phyloP scores from a whole-genome alignment of 2,113 vertebrate genomes.

The Proterorhinus semilunaris region DNA sequence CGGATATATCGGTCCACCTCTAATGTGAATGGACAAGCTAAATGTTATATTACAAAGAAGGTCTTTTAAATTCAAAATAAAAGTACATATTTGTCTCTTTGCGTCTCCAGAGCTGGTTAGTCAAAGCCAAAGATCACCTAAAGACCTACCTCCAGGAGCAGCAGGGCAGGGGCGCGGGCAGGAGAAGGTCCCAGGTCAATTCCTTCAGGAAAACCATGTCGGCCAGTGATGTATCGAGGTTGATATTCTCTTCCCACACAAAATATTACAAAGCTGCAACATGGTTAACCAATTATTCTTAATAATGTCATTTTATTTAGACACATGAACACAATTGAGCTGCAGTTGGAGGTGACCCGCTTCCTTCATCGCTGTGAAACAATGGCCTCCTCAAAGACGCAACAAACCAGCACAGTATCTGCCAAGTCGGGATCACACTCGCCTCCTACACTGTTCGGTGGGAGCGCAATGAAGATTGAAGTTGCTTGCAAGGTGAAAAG shows the following conservation, averaged over 20 bases:
- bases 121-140: conserved; percentile 94
- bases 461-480: conserved; percentile 88
- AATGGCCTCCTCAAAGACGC: conserved; percentile 68
- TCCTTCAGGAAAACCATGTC: conserved; percentile 94
- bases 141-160: conserved; percentile 93
- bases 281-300: too few relatives aligned
- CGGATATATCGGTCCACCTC: too few relatives aligned
- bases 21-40: too few relatives aligned
- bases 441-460: conserved; percentile 90
- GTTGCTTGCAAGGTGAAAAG: conserved; percentile 89
- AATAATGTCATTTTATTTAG: conserved; percentile 57
- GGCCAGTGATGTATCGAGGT: conserved; percentile 92
- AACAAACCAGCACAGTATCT: conserved; percentile 49
- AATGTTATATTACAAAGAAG: too few relatives aligned
- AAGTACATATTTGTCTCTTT: neutral
- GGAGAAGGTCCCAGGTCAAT: conserved; percentile 75
- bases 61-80: neutral
- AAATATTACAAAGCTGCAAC: neutral
- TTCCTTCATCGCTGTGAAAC: conserved; percentile 91
- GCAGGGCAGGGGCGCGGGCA: conserved; percentile 77
- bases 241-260: neutral
- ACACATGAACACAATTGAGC: conserved; percentile 94
- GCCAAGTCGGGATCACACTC: conserved; percentile 58
- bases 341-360: conserved; percentile 96
- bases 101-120: conserved; percentile 81